Conservation (phyloP, 2,888 invertebrate species). For the Dioctria linearis region DNA sequence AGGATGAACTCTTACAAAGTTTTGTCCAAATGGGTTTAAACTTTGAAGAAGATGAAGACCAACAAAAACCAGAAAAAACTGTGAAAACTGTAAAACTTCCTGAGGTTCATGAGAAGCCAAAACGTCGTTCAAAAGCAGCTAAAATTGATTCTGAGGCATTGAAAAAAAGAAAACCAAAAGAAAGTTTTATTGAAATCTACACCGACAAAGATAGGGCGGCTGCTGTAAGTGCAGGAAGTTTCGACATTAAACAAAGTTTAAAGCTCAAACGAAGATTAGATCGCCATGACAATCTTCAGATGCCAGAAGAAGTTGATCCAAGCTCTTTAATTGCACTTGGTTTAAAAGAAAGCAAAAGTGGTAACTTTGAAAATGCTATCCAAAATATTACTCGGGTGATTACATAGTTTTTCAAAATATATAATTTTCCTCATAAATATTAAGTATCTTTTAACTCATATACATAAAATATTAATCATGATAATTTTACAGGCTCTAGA, state of each 20-base stretch:
- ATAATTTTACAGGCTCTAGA: constrained; percentile 81
- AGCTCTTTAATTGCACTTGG: constrained; percentile 83
- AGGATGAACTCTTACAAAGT: constrained; percentile 84
- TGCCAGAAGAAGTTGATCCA: constrained; percentile 86
- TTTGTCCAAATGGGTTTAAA: constrained; percentile 81
- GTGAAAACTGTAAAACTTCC: constrained; percentile 24
- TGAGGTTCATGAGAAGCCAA: constrained; percentile 62
- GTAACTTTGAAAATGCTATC: constrained; percentile 81
- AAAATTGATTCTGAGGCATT: constrained; percentile 65
- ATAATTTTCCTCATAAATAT: neutral
- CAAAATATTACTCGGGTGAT: constrained; percentile 84
- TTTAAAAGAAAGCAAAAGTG: constrained; percentile 82
- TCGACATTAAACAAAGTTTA: constrained; percentile 88
- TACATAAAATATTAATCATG: constrained; percentile 65
- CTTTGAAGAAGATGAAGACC: constrained; percentile 74
- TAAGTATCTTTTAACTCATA: neutral
- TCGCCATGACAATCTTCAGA: constrained; percentile 79
- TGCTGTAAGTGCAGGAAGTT: constrained; percentile 83
- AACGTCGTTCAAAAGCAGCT: constrained; percentile 62
- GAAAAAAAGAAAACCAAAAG: constrained; percentile 67
- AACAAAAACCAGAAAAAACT: constrained; percentile 57
- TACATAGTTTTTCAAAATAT: constrained; percentile 1
- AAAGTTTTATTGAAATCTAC: constrained; percentile 81
- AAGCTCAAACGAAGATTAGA: constrained; percentile 86
- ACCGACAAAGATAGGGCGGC: constrained; percentile 94